These are phyloP conservation scores for Machaerirhynchus nigripectus DNA, from an alignment of 2,113 vertebrate genomes.

Conservation along the genomic window DNA sequence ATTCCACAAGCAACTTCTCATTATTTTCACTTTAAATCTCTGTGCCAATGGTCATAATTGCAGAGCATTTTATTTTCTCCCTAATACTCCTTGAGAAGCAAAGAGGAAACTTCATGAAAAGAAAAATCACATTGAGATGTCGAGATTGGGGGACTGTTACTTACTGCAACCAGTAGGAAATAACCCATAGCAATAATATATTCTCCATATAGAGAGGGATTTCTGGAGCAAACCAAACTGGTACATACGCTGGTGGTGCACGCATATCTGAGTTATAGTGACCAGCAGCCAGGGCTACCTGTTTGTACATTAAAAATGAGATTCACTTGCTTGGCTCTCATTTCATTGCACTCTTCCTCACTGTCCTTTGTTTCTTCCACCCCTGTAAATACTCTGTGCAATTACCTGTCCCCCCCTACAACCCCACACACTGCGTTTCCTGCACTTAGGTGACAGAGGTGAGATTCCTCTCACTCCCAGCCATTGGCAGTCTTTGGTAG, in stretches of 20 bases:
- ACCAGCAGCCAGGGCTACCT: background rate
- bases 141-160: background rate
- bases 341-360: background rate
- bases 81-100: background rate
- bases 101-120: background rate
- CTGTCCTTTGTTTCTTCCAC: background rate
- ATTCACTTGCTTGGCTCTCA: background rate
- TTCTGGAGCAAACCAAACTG: background rate
- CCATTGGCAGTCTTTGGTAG: background rate
- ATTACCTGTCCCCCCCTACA: too few species aligned
- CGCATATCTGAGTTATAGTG: background rate
- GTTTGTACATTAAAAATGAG: background rate
- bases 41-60: background rate
- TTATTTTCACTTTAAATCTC: background rate
- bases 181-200: background rate
- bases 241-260: accelerated
- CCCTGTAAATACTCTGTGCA: background rate
- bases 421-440: background rate
- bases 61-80: background rate
- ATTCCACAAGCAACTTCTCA: background rate
- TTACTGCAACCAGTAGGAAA: background rate
- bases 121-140: background rate
- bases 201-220: background rate
- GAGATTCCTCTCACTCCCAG: background rate
- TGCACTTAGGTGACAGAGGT: background rate